Percentiles rank a stretch among this genome's conserved stretches.
Conservation (phyloP, 2,113 vertebrate species). For the Microcebus murinus region DNA sequence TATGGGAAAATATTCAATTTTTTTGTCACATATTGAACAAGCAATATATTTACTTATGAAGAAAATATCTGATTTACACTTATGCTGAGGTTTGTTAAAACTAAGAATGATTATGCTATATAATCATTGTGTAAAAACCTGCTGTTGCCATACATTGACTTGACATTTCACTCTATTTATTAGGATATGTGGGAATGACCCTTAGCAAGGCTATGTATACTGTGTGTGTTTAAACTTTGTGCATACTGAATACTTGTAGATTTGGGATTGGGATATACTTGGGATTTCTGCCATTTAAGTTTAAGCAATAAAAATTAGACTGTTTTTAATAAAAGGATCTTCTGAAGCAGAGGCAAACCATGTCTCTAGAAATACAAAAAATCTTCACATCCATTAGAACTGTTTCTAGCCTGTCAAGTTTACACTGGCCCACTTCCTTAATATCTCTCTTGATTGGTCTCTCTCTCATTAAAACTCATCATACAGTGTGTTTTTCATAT, state of each 20-base stretch:
- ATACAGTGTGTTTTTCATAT: background rate
- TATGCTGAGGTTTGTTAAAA: constrained; percentile 37
- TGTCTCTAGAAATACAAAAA: background rate
- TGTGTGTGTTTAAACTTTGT: background rate
- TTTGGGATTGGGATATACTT: no score
- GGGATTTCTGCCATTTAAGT: constrained; percentile 23
- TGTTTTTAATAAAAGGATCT: background rate
- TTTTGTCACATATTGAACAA: background rate
- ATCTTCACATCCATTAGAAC: background rate
- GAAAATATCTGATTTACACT: background rate
- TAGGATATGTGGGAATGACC: background rate
- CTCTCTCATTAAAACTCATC: background rate
- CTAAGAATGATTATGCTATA: background rate
- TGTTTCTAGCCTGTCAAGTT: background rate
- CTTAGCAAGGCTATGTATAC: background rate
- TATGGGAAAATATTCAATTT: background rate
- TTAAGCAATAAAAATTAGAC: background rate
- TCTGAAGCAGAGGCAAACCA: background rate
- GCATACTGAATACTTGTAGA: background rate
- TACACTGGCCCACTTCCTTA: background rate
- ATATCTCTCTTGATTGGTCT: background rate
- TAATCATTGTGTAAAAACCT: background rate
- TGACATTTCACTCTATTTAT: constrained; percentile 7
- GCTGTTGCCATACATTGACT: constrained; percentile 29
- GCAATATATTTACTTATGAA: background rate